Base-by-base conservation (phyloP, 2,113 vertebrate species). In the Tupaia tana region DNA sequence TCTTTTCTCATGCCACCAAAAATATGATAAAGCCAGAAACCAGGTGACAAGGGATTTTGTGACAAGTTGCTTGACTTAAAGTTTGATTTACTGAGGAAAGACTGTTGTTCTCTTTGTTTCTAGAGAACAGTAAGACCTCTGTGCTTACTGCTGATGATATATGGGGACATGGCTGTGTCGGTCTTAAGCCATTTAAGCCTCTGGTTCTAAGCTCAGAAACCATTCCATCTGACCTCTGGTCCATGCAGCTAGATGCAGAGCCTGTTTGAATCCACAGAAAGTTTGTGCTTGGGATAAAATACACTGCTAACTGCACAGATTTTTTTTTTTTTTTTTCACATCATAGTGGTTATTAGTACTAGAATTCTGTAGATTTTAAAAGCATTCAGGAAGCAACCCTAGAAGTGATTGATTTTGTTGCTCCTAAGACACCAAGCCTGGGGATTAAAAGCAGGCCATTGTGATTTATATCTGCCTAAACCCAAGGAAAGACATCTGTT, bases 401-500 rank as follows among this genome's bases (percentile, higher is more conserved):
- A 82, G 70, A 94, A 89, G 71, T 84, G 34, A 96, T 81, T 91
- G 78, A 86, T 94, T 86, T 74, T 77, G n/a, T 89, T 95, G 95
- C 74, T 90, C 67, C 73, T 63, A 81, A 89, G 84, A 91, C 74
- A 77, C 25, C 0, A 1, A 89, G 52, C 61, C 91, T 83, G 83
- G 70, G 86, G 93, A 96, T 63, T 75, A 79, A 87, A 71, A 90
- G 81, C 73, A 79, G 88, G 59, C 94, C 0, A 1, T 61, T 82
- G 25, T 91, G 90, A 95, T 95, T 94, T 95, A 87, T 93, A 91
- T 94, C 71, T 15, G 3, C 79, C 94, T 9, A 6, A 80, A 27
- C 74, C 56, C 79, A 86, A 71, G 91, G 54, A 86, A 80, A 94
- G 87, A 95, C 95, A 94, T 95, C 87, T 90, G 96, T 64, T 85